phyloP scores from a whole-genome alignment of 2,797 vertebrate species.

The Acipenser transmontanus region DNA sequence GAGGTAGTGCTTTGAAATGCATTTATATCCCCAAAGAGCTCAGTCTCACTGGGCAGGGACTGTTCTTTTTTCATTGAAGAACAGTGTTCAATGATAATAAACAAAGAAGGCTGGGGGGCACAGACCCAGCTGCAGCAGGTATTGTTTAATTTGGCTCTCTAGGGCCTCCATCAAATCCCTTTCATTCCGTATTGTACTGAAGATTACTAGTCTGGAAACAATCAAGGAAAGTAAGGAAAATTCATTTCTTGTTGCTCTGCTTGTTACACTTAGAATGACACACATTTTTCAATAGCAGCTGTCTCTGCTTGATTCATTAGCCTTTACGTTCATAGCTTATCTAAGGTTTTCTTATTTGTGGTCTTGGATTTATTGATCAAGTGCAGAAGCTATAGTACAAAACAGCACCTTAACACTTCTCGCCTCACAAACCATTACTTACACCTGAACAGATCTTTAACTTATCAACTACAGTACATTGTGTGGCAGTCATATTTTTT shows the following conservation, averaged over 20 bases:
- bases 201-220: conserved; percentile 31
- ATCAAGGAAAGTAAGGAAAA: conserved; percentile 17
- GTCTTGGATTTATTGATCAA: too few species aligned
- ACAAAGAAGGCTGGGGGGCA: conserved; percentile 16
- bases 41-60: conserved; percentile 26
- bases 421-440: too few species aligned
- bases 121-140: conserved; percentile 16
- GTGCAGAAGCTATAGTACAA: too few species aligned
- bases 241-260: conserved; percentile 11
- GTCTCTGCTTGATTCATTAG: conserved; percentile 26
- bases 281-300: conserved; percentile 15
- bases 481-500: too few species aligned
- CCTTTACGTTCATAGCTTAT: conserved; percentile 15
- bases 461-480: too few species aligned
- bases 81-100: conserved; percentile 24
- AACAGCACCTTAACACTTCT: too few species aligned
- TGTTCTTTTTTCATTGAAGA: conserved; percentile 26
- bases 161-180: conserved; percentile 28
- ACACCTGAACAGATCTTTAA: too few species aligned
- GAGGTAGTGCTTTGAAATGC: neutral
- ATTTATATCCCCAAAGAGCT: conserved; percentile 65
- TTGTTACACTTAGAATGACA: conserved; percentile 24
- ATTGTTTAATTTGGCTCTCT: conserved; percentile 38
- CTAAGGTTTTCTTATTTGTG: too few species aligned
- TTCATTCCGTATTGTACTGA: conserved; percentile 21